Base-by-base conservation (phyloP, 2,113 vertebrate species). In the Manacus vitellinus region DNA sequence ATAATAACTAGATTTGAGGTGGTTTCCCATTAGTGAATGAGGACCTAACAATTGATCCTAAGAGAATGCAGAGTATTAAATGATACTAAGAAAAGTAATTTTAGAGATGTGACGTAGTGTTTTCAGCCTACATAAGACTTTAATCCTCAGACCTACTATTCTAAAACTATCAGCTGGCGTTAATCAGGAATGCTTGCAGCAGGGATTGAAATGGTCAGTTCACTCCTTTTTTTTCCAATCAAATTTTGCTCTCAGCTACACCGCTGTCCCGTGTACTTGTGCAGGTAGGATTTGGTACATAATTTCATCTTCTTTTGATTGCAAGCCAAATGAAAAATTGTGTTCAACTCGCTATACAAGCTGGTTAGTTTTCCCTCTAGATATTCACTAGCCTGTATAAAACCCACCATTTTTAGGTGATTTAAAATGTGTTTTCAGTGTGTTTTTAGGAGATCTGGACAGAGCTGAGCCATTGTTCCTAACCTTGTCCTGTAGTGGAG, bases 61-160 rank as follows among this genome's bases (percentile, higher is more conserved):
- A 85, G 51, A 70, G 28, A 46, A 39, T 22, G n/a, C 25, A 24
- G 51, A 77, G 47, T 52, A 85, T 88, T 79, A 73, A 96, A 74
- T 70, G 30, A 78, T 66, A 54, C 28, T 80, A 79, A 88, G 80
- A 51, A 61, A 83, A 85, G 74, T 93, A 65, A 94, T 95, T 88
- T 88, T 68, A 91, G 87, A 68, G 75, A 62, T 77, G 78, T 85
- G 81, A 79, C 6, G 9, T 67, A n/a, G 12, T 88, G 81, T 93
- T 94, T 93, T 90, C 88, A 85, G 67, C 63, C 82, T 83, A 28
- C 59, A 46, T 93, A 80, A 88, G 95, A 80, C 85, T 92, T 90
- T 90, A 96, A 90, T 94, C 92, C 93, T 77, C 88, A 92, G 79
- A 67, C 67, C 75, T 44, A 33, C 82, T 88, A 7, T 83, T 90